phyloP scores from a whole-genome alignment of 2,113 vertebrate genomes.

The Caranx melampygus region DNA sequence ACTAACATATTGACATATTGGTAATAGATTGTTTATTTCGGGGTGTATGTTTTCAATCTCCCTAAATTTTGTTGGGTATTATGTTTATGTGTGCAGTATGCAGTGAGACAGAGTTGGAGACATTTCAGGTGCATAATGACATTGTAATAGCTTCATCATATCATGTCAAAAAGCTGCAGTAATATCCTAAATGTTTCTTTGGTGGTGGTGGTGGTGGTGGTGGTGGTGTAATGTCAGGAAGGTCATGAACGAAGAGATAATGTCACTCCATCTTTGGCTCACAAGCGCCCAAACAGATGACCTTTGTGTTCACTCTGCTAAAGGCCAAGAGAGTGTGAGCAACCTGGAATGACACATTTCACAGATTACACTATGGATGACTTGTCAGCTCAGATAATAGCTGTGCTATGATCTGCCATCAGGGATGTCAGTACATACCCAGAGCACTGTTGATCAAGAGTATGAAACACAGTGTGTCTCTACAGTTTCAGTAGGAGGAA shows the following conservation, averaged over 20 bases:
- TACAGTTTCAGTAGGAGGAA: not conserved
- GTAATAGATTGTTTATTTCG: not conserved
- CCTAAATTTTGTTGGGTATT: not conserved
- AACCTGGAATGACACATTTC: constrained; percentile 45
- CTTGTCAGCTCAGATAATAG: constrained; percentile 30
- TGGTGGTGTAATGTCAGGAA: constrained; percentile 63
- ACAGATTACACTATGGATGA: constrained; percentile 50
- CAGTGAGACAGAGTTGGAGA: not conserved
- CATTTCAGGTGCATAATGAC: not conserved
- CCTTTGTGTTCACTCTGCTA: constrained; percentile 77
- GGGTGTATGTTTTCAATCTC: not conserved
- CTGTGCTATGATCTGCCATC: constrained; percentile 3
- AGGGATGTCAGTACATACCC: not conserved
- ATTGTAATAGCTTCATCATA: constrained; percentile 7
- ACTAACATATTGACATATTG: not conserved
- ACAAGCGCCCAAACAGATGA: constrained; percentile 65
- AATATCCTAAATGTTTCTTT: constrained; percentile 40
- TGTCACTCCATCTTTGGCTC: constrained; percentile 37
- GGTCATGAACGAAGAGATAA: constrained; percentile 58
- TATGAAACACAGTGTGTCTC: not conserved
- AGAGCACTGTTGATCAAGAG: not conserved
- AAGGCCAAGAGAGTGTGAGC: constrained; percentile 73
- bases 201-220: constrained; percentile 14
- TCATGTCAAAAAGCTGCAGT: constrained; percentile 28
- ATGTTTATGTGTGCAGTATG: not conserved